Percentiles rank a stretch among this genome's conserved stretches.
Evolutionary conservation across 1,140 invertebrate genomes (phyloP).

Genomic region (Caenorhabditis brenneri): DNA sequence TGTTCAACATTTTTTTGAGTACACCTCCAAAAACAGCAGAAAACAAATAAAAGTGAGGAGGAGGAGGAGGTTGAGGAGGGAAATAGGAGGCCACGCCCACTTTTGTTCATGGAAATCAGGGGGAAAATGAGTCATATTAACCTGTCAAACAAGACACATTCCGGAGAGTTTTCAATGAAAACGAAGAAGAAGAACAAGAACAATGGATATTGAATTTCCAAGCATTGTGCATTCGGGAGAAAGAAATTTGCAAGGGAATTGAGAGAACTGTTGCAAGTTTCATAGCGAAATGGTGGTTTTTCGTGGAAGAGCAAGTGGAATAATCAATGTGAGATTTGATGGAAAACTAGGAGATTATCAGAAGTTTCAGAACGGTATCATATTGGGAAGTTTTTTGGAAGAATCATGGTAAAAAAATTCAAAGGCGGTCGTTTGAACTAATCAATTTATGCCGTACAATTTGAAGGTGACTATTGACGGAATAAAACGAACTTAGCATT

Average conservation of each 20-base stretch:
- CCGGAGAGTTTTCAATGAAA: neutral
- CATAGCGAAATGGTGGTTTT: too few relatives aligned
- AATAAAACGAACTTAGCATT: too few relatives aligned
- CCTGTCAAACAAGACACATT: conserved; percentile 26
- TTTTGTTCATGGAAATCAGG: conserved; percentile 33
- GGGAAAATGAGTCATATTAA: conserved; percentile 7
- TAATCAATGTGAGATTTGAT: too few relatives aligned
- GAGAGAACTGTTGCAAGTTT: too few relatives aligned
- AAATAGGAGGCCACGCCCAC: neutral
- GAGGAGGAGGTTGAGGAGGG: neutral
- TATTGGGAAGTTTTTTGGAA: too few relatives aligned
- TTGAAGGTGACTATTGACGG: too few relatives aligned
- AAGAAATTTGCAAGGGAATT: neutral
- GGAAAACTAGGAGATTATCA: too few relatives aligned
- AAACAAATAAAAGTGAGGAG: conserved; percentile 19
- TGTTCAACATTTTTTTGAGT: conserved; percentile 43
- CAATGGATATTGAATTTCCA: neutral
- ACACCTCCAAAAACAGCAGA: conserved; percentile 14
- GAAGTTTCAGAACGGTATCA: too few relatives aligned
- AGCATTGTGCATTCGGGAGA: neutral
- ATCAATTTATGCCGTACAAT: too few relatives aligned
- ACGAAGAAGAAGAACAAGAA: neutral
- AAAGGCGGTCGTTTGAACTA: too few relatives aligned
- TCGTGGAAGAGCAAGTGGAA: too few relatives aligned
- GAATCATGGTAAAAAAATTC: too few relatives aligned